Percentiles rank a stretch among this genome's conserved stretches.
phyloP scores from a whole-genome alignment of 2,888 invertebrate genomes.

The Zeuzera pyrina region DNA sequence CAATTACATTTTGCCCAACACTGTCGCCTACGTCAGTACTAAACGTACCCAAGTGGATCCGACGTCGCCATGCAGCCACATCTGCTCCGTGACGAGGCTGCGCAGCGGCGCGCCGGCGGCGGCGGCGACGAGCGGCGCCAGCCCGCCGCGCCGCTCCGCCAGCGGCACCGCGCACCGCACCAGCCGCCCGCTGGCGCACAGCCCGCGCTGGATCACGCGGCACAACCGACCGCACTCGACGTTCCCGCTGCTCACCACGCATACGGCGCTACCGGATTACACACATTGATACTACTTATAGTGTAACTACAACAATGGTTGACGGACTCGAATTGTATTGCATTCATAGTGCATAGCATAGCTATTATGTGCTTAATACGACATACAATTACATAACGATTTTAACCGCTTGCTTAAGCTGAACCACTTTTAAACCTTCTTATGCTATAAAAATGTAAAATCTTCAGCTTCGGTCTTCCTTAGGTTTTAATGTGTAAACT shows the following conservation, averaged over 20 bases:
- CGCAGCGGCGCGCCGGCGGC: constrained; percentile 48
- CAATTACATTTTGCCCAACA: too few species aligned
- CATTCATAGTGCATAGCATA: too few species aligned
- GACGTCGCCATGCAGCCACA: constrained; percentile 59
- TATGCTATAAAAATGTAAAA: too few species aligned
- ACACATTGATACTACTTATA: not conserved
- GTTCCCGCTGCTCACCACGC: constrained; percentile 85
- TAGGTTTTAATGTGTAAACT: too few species aligned
- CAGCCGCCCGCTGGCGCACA: constrained; percentile 82
- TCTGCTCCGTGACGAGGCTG: constrained; percentile 57
- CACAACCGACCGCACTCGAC: constrained; percentile 86
- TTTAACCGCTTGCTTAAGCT: too few species aligned
- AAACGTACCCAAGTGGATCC: constrained; percentile 46
- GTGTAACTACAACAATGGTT: too few species aligned
- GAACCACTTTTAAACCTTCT: too few species aligned
- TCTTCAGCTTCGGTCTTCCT: too few species aligned
- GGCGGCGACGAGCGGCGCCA: constrained; percentile 73
- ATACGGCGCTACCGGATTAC: constrained; percentile 76
- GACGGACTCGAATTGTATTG: too few species aligned
- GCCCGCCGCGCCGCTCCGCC: constrained; percentile 82
- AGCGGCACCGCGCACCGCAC: constrained; percentile 79
- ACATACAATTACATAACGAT: too few species aligned
- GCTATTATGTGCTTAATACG: too few species aligned
- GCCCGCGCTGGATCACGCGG: constrained; percentile 82
- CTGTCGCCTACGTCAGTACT: not conserved